Evolutionary conservation across 2,113 vertebrate species (phyloP).

Genomic region (Solea solea): DNA sequence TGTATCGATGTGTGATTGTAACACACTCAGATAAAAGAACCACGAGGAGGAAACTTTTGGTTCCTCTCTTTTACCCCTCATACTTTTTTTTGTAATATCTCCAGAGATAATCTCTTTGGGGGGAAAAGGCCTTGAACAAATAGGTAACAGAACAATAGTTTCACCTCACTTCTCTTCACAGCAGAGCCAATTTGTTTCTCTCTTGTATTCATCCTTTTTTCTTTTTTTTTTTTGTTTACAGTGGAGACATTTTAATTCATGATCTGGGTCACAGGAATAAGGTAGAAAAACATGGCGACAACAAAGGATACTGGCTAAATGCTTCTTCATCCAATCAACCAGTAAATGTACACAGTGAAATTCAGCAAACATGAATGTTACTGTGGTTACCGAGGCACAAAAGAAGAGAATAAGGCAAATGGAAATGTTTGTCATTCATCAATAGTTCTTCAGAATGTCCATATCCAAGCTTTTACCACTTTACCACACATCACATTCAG

Average conservation of each 20-base stretch:
- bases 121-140: conserved; percentile 3
- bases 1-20: conserved; percentile 69
- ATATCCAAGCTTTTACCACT: not conserved
- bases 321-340: too few relatives aligned
- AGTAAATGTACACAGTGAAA: too few relatives aligned
- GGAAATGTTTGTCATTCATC: too few relatives aligned
- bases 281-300: conserved; percentile 2
- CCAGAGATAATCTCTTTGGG: conserved; percentile 31
- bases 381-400: too few relatives aligned
- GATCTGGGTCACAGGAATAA: conserved; percentile 42
- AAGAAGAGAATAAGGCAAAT: too few relatives aligned
- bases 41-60: conserved; percentile 53
- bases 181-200: conserved; percentile 9
- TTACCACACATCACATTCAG: not conserved
- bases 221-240: conserved; percentile 17
- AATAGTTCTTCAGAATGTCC: not conserved
- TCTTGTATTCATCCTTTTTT: conserved; percentile 8
- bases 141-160: conserved; percentile 13
- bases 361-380: too few relatives aligned
- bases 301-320: conserved; percentile 3
- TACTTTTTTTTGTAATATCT: conserved; percentile 19
- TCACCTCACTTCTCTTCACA: not conserved
- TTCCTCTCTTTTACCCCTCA: conserved; percentile 39
- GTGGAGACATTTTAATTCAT: not conserved
- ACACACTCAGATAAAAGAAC: conserved; percentile 51